Base-by-base conservation (phyloP, 1,140 invertebrate genomes). In the Pseudomyrmex flavicornis region DNA sequence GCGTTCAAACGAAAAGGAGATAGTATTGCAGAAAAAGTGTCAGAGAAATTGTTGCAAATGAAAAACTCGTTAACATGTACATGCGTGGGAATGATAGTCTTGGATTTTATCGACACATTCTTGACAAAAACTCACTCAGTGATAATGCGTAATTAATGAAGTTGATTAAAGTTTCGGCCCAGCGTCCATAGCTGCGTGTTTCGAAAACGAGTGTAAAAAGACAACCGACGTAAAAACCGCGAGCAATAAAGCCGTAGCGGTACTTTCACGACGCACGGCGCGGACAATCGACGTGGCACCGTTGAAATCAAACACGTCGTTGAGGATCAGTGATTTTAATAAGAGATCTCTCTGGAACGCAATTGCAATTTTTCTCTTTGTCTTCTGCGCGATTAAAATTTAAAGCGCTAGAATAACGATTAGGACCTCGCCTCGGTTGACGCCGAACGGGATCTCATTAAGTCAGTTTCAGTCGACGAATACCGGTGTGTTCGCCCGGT, bases 401-500 rank as follows among this genome's bases (percentile, higher is more conserved):
- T 35, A 35, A 68, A 72, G 44, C 12, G 12, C 15, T 72, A 22
- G 66, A 80, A 80, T 80, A 80, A 80, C 54, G 66, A 80, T 80
- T 72, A 61, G 54, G 44, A 72, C 66, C 66, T 80, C 66, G 54
- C 52, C 59, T 48, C 62, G 77, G 74, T 84, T 74, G 79, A 69
- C 56, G 86, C 59, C 22, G n/a, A 15, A 84, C 70, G 69, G 75
- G 59, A 83, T 88, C 66, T 85, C 86, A 82, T 88, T 83, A 88
- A 88, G 68, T 70, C 86, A 59, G 62, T 69, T 73, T 73, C 61
- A 72, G 56, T 69, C n/a, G n/a, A n/a, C 44, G 66, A 50, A 85
- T 88, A 85, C 86, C 76, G 20, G 20, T 61, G 61, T 88, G 61
- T 88, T 85, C 52, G 76, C 26, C 72, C 72, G 61, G 35, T 63